phyloP scores from a whole-genome alignment of 2,797 vertebrate species.

The Carcharodon carcharias region DNA sequence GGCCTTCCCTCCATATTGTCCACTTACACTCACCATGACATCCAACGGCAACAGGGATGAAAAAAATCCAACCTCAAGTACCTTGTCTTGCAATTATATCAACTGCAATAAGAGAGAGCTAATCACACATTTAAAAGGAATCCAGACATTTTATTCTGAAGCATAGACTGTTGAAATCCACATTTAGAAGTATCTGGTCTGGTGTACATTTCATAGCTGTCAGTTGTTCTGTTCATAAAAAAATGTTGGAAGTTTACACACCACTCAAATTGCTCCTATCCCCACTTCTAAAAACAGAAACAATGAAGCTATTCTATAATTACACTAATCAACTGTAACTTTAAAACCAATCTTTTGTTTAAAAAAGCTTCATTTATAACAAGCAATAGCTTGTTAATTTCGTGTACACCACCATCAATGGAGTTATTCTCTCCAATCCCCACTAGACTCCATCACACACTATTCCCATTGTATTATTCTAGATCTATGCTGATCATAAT shows the following conservation, averaged over 20 bases:
- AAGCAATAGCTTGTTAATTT: background rate
- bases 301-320: background rate
- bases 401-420: background rate
- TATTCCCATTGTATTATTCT: background rate
- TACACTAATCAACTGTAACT: background rate
- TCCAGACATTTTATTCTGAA: background rate
- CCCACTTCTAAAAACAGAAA: background rate
- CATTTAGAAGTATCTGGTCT: background rate
- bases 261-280: background rate
- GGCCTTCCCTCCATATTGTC: no score
- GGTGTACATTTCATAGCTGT: no score
- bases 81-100: background rate
- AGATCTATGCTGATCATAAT: no score
- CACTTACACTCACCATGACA: no score
- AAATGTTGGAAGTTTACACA: background rate
- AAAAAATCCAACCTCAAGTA: background rate
- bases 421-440: background rate
- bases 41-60: no score
- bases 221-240: background rate
- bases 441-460: background rate
- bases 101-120: background rate
- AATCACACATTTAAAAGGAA: background rate
- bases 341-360: background rate
- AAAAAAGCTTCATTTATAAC: background rate
- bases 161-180: background rate